phyloP scores from a whole-genome alignment of 2,113 vertebrate genomes.

The Tautogolabrus adspersus region DNA sequence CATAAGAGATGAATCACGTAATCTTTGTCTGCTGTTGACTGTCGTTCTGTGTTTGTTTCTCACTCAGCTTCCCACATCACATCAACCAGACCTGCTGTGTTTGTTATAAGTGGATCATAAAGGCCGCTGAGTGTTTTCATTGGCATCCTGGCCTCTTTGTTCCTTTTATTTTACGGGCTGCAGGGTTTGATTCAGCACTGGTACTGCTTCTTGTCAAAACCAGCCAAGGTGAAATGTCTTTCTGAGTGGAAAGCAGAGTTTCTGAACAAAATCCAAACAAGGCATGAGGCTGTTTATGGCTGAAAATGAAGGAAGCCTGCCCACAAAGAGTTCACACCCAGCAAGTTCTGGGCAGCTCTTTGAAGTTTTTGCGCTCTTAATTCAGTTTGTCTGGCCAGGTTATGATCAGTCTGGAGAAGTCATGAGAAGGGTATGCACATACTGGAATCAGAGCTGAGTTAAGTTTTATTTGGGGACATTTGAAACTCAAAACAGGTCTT shows the following conservation, averaged over 20 bases:
- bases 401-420: not conserved
- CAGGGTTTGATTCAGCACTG: constrained; percentile 41
- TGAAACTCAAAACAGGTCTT: not conserved
- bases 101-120: constrained; percentile 41
- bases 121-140: constrained; percentile 47
- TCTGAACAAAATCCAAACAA: constrained; percentile 51
- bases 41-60: constrained; percentile 13
- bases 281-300: constrained; percentile 14
- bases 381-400: not conserved
- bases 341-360: not conserved
- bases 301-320: constrained; percentile 25
- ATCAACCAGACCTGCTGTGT: constrained; percentile 12
- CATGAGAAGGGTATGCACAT: not conserved
- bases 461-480: not conserved
- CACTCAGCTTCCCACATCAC: constrained; percentile 11
- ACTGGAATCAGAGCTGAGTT: not conserved
- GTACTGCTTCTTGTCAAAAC: constrained; percentile 40
- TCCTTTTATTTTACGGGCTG: constrained; percentile 49
- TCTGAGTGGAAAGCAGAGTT: constrained; percentile 40
- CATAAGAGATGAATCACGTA: constrained; percentile 21
- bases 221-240: constrained; percentile 36
- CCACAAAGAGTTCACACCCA: constrained; percentile 10
- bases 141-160: constrained; percentile 39
- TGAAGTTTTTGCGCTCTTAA: not conserved
- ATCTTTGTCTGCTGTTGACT: not conserved